Base-by-base conservation (phyloP, 1,140 invertebrate genomes). In the Cydia splendana region DNA sequence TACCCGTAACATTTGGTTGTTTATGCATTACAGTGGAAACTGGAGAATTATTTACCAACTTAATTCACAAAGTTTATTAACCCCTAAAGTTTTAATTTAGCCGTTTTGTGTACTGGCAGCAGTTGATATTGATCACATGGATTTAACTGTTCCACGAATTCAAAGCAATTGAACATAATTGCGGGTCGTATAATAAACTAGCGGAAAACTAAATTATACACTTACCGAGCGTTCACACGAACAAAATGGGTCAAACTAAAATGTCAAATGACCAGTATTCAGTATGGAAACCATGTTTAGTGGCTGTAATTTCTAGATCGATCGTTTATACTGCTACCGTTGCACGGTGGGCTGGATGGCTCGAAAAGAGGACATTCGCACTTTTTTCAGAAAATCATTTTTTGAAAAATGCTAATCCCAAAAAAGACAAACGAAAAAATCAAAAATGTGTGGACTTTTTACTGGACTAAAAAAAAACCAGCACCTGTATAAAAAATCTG, bases 181-280 rank as follows among this genome's bases (percentile, higher is more conserved):
- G 34, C 30, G 28, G 65, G 12, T 69, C 12, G 65, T n/a, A 71
- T 71, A 18, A 38, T 71, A 38, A 38, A 38, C 34, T 38, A 71
- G 67, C 67, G 67, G 67, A 71, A 71, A 71, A 71, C 67, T 71
- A 71, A 71, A 71, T 71, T 71, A 71, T 71, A 71, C 67, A 38
- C 30, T 71, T 71, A 71, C 67, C 30, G 67, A 38, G 34, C 67
- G 30, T 71, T 71, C 30, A 42, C 67, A 71, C 67, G 67, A 71
- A 38, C 67, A 71, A 71, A 71, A 71, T 71, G 30, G 67, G 67
- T 71, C 34, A 71, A 10, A 38, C 34, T 42, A 38, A 71, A 71
- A 71, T 71, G 67, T 38, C 67, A 71, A 71, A 71, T 71, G 67
- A 30, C 30, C 28, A 34, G 65, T 69, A 10, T 12, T 69, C 65